Evolutionary conservation across 64 coral and sea anemone species (phyloP).

Genomic region (Montipora foliosa): DNA sequence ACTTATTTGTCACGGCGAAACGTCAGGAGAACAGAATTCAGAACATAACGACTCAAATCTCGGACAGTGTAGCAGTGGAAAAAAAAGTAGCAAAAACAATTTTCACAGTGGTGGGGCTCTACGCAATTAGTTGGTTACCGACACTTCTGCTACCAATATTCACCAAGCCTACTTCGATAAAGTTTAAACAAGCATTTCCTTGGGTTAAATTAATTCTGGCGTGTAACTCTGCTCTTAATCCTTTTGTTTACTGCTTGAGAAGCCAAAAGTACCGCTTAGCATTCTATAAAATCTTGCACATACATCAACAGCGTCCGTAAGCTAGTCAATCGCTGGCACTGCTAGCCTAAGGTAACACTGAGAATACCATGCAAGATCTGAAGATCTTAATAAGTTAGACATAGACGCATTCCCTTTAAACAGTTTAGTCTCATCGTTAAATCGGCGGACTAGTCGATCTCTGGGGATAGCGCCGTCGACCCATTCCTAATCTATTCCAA

Average conservation of each 20-base stretch:
- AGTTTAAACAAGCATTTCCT: neutral
- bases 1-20: slow-evolving; percentile 22
- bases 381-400: no score
- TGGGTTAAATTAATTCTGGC: neutral
- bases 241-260: slow-evolving; percentile 32
- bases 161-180: neutral
- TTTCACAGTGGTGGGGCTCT: slow-evolving; percentile 39
- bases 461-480: no score
- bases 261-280: slow-evolving; percentile 19
- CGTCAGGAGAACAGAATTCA: slow-evolving; percentile 32
- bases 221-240: slow-evolving; percentile 34
- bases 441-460: no score
- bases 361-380: no score
- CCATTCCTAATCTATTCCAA: no score
- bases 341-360: neutral
- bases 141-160: slow-evolving; percentile 18
- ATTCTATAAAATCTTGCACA: neutral
- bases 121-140: slow-evolving; percentile 11
- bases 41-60: neutral
- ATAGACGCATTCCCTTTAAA: no score
- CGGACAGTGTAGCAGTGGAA: neutral
- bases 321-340: neutral
- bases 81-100: slow-evolving; percentile 36
- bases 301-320: neutral
- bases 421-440: no score